Percentiles rank a stretch among this genome's conserved stretches.
Conservation (phyloP, 2,113 vertebrate species). For the Corythoichthys intestinalis region DNA sequence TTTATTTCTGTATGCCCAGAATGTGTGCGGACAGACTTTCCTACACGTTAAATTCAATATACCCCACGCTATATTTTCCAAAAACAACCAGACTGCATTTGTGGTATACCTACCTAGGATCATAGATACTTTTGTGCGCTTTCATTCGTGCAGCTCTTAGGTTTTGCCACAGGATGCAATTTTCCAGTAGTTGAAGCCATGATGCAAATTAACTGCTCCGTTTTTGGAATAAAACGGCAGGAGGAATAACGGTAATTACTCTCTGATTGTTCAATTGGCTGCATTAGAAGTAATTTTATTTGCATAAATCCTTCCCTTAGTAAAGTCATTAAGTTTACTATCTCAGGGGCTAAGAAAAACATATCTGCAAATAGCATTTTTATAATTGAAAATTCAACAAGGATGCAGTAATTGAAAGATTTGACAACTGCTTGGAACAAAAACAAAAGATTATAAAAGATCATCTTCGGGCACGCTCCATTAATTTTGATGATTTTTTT, state of each 20-base stretch:
- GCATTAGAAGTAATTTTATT: conserved; percentile 71
- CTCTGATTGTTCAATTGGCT: conserved; percentile 79
- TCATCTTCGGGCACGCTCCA: too few relatives aligned
- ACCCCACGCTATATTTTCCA: conserved; percentile 34
- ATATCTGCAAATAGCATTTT: background rate
- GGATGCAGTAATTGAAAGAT: background rate
- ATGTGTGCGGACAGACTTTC: conserved; percentile 35
- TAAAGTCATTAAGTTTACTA: conserved; percentile 10
- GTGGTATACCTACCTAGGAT: conserved; percentile 29
- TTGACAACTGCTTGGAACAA: background rate
- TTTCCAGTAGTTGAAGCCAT: conserved; percentile 77
- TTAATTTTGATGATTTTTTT: too few relatives aligned
- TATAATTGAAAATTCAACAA: background rate
- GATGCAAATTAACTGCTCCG: conserved; percentile 80
- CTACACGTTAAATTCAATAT: conserved; percentile 39
- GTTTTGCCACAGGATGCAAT: conserved; percentile 64
- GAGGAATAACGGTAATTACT: conserved; percentile 83
- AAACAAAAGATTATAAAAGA: background rate
- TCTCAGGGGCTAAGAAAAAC: background rate
- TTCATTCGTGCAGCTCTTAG: conserved; percentile 41
- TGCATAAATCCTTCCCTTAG: conserved; percentile 48
- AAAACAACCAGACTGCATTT: conserved; percentile 34
- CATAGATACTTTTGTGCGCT: conserved; percentile 11
- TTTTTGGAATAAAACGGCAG: conserved; percentile 76
- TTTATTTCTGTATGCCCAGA: conserved; percentile 18